phyloP scores from a whole-genome alignment of 2,888 invertebrate genomes.

The Masnerella sp. region DNA sequence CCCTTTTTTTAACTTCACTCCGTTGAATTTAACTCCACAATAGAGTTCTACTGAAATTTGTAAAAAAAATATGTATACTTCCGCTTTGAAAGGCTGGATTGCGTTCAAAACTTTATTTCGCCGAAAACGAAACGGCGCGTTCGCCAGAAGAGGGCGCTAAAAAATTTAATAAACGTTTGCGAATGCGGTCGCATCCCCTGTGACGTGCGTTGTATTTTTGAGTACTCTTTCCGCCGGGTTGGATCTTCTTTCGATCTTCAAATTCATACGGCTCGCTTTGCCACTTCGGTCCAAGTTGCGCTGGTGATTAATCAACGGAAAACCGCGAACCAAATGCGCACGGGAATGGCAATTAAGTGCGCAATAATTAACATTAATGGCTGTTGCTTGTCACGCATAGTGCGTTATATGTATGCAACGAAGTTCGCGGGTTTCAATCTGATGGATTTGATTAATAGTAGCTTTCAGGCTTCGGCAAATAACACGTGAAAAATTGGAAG shows the following conservation, averaged over 20 bases:
- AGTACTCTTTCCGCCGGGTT: slow-evolving; percentile 19
- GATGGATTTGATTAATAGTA: slow-evolving; percentile 26
- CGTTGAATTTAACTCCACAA: too few relatives aligned
- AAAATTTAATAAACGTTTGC: slow-evolving; percentile 50
- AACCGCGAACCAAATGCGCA: slow-evolving; percentile 7
- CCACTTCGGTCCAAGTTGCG: too few relatives aligned
- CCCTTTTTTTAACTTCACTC: too few relatives aligned
- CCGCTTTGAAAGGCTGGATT: slow-evolving; percentile 26
- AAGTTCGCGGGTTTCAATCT: background rate
- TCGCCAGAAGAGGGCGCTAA: slow-evolving; percentile 28
- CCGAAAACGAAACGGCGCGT: slow-evolving; percentile 26
- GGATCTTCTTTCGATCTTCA: slow-evolving; percentile 28
- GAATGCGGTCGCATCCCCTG: slow-evolving; percentile 25
- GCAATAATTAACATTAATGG: slow-evolving; percentile 39
- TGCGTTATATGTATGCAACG: slow-evolving; percentile 11
- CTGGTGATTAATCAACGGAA: slow-evolving; percentile 8
- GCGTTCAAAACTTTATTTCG: slow-evolving; percentile 24
- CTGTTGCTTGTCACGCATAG: slow-evolving; percentile 15
- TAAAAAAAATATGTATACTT: too few relatives aligned
- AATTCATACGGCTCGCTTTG: slow-evolving; percentile 11
- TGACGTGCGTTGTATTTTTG: slow-evolving; percentile 37
- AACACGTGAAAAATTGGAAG: too few relatives aligned
- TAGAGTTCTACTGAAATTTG: too few relatives aligned
- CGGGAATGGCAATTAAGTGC: slow-evolving; percentile 10
- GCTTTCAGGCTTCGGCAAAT: too few relatives aligned